These are phyloP conservation scores for Dryoscopus gambensis DNA, from an alignment of 2,113 vertebrate species.

Conservation along the genomic window DNA sequence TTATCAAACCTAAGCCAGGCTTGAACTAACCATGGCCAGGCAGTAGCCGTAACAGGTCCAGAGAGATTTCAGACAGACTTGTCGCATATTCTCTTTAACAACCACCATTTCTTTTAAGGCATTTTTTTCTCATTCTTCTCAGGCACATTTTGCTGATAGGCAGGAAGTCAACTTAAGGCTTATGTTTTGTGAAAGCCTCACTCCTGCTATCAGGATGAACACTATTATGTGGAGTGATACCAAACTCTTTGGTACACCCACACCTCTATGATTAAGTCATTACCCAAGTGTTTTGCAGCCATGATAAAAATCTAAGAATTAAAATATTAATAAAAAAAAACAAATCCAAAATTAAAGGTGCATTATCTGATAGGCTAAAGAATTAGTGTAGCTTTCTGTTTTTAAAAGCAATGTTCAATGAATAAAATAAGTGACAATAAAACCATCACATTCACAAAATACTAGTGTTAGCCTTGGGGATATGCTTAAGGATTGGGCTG, in stretches of 20 bases:
- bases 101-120: not conserved
- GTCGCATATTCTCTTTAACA: not conserved
- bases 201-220: not conserved
- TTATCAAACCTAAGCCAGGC: not conserved
- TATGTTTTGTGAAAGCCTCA: not conserved
- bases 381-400: not conserved
- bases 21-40: not conserved
- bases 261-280: not conserved
- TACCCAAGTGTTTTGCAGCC: not conserved
- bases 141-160: not conserved
- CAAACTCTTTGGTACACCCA: not conserved
- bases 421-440: slow-evolving; percentile 29
- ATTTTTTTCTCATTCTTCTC: not conserved
- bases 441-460: not conserved
- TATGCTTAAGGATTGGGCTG: slow-evolving; percentile 7
- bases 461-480: slow-evolving; percentile 1
- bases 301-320: not conserved
- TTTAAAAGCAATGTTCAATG: not conserved
- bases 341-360: not conserved
- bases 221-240: not conserved
- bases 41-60: not conserved
- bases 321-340: not conserved
- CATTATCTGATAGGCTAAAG: not conserved
- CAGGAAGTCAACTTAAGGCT: not conserved
- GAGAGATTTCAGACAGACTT: not conserved